Conservation (phyloP, 92 coral and sea anemone genomes). For the Muricea muricata region DNA sequence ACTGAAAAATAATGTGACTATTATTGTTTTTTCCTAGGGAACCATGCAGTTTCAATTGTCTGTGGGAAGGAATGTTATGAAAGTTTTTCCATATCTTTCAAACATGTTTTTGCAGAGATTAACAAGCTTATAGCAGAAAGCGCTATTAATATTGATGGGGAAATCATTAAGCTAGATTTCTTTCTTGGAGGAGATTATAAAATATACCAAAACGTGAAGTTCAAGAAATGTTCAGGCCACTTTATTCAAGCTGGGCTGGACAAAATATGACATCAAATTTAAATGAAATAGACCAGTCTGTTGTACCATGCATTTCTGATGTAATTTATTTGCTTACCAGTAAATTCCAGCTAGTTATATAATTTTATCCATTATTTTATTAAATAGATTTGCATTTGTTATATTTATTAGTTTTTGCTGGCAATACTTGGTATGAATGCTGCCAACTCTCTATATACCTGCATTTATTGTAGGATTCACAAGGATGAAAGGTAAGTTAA, state of each 20-base stretch:
- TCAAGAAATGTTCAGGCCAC: too few relatives aligned
- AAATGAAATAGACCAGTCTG: too few relatives aligned
- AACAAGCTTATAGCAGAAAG: constrained; percentile 15
- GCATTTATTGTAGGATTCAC: constrained; percentile 63
- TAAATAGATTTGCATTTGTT: too few relatives aligned
- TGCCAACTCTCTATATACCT: constrained; percentile 51
- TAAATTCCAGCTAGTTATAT: background rate
- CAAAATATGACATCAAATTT: too few relatives aligned
- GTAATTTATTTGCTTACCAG: background rate
- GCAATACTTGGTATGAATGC: constrained; percentile 53
- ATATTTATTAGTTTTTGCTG: constrained; percentile 60
- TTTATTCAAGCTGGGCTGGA: too few relatives aligned
- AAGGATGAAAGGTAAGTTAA: constrained; percentile 49
- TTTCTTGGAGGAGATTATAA: constrained; percentile 21
- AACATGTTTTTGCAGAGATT: background rate
- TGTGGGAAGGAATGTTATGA: constrained; percentile 4
- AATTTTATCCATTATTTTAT: constrained; percentile 23
- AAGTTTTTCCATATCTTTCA: background rate
- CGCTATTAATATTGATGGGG: constrained; percentile 13
- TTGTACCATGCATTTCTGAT: too few relatives aligned
- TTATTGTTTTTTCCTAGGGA: constrained; percentile 5
- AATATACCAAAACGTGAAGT: too few relatives aligned
- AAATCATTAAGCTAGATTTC: constrained; percentile 9
- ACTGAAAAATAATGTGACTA: constrained; percentile 3
- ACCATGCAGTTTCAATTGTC: background rate